phyloP scores from a whole-genome alignment of 2,113 vertebrate species.

The Sceloporus tristichus region DNA sequence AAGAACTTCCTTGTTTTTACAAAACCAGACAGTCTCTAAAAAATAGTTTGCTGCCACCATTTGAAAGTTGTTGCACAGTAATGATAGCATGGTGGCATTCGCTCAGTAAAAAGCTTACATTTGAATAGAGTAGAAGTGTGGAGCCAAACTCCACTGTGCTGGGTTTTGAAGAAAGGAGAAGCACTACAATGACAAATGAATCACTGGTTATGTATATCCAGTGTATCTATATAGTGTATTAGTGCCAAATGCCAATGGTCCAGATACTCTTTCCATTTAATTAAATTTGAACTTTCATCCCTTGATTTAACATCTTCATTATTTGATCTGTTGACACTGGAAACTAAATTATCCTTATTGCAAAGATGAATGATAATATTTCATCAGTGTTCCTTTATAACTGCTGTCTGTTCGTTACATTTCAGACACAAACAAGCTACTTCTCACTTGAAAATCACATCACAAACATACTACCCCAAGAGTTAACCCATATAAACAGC shows the following conservation, averaged over 20 bases:
- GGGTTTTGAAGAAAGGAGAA: not conserved
- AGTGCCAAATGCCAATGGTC: not conserved
- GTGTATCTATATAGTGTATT: not conserved
- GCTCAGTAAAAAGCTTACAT: not conserved
- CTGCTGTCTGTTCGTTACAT: not conserved
- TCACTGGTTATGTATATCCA: not conserved
- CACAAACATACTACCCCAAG: not conserved
- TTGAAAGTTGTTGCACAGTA: not conserved
- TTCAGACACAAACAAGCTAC: not conserved
- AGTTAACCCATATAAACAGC: not conserved
- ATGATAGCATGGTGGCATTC: not conserved
- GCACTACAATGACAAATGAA: not conserved
- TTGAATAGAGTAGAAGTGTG: not conserved
- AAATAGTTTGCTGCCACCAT: not conserved
- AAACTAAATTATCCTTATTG: not conserved
- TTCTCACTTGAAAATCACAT: not conserved
- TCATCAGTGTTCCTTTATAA: not conserved
- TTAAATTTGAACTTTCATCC: no score
- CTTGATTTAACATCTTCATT: not conserved
- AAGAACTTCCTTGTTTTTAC: not conserved
- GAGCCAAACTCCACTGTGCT: not conserved
- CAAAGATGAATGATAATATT: not conserved
- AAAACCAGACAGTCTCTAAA: accelerated
- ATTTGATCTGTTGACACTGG: not conserved
- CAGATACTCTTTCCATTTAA: not conserved